phyloP scores from a whole-genome alignment of 2,113 vertebrate species.

The Cyanocitta stelleri region DNA sequence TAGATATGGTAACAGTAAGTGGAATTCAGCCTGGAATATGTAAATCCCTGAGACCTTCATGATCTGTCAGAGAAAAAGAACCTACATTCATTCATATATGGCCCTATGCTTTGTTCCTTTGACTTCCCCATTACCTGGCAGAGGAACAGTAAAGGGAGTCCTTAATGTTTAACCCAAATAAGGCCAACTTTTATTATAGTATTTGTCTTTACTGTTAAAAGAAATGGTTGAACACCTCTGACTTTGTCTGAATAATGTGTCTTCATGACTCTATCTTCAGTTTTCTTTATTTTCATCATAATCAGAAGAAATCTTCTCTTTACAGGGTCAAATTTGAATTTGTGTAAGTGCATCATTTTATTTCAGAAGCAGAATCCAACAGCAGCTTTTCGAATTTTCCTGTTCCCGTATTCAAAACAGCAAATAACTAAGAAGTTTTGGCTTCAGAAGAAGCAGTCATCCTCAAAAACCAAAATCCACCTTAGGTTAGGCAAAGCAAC shows the following conservation, averaged over 20 bases:
- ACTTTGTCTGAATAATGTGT: neutral
- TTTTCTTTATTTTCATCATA: neutral
- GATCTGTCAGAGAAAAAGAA: neutral
- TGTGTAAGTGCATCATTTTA: neutral
- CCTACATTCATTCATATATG: neutral
- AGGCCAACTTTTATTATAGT: neutral
- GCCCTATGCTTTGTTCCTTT: neutral
- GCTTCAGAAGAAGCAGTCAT: neutral
- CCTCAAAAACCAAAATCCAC: neutral
- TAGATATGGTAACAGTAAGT: accelerated
- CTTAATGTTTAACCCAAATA: neutral
- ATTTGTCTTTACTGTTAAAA: neutral
- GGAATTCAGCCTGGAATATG: neutral
- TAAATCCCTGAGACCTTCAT: neutral
- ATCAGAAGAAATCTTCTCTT: neutral
- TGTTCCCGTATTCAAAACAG: neutral
- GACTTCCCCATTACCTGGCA: neutral
- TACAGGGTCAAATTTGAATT: neutral
- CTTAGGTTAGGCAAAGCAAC: neutral
- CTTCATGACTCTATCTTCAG: neutral
- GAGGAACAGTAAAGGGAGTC: neutral
- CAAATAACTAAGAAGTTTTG: neutral
- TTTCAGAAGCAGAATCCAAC: neutral
- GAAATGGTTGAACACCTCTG: neutral
- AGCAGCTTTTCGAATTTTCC: neutral